Conservation (phyloP, 1,140 invertebrate species). For the Octopus bimaculoides region DNA sequence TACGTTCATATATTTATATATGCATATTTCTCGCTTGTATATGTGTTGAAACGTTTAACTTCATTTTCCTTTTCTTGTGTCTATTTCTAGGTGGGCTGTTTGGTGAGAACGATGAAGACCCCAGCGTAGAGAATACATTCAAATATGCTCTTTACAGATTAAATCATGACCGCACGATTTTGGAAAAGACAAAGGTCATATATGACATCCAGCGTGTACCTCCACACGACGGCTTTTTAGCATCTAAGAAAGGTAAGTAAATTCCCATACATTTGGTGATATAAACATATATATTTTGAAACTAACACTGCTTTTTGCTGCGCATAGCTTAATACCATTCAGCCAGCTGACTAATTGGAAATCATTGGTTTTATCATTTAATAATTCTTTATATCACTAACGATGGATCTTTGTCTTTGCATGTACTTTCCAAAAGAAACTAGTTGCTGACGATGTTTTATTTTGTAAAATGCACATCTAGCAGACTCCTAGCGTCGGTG, state of each 20-base stretch:
- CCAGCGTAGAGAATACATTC: conserved; percentile 41
- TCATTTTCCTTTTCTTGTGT: not conserved
- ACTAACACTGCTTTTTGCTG: not conserved
- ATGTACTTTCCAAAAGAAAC: no score
- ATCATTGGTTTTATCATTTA: no score
- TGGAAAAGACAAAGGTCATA: conserved; percentile 32
- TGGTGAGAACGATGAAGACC: conserved; percentile 39
- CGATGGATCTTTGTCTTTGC: no score
- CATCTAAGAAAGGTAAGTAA: conserved; percentile 44
- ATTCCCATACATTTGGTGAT: not conserved
- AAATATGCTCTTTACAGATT: conserved; percentile 45
- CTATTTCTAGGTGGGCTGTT: conserved; percentile 43
- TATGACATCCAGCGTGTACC: conserved; percentile 41
- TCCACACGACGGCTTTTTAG: conserved; percentile 37
- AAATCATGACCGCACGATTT: conserved; percentile 39
- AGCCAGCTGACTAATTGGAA: no score
- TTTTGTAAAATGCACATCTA: no score
- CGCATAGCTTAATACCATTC: not conserved
- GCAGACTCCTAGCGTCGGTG: no score
- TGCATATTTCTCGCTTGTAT: not conserved
- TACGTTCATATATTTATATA: not conserved
- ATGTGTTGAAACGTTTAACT: not conserved
- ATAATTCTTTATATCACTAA: no score
- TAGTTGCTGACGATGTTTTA: no score
- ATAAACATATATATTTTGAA: not conserved